These are phyloP conservation scores for Notothenia coriiceps DNA, from an alignment of 2,113 vertebrate genomes.

Conservation along the genomic window DNA sequence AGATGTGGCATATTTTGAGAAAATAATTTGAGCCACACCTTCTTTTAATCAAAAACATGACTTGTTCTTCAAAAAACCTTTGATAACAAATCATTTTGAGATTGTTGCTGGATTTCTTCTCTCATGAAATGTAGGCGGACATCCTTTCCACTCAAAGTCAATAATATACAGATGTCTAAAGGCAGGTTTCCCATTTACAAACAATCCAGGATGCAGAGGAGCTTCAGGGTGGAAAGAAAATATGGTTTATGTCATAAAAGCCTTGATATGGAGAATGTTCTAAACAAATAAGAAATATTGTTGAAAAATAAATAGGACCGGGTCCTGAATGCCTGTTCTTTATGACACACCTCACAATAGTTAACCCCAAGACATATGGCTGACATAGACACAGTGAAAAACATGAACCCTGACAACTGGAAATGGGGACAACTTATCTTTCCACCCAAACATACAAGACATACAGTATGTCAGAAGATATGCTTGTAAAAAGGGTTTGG, in stretches of 20 bases:
- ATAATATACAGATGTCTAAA: constrained; percentile 42
- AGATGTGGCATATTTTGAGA: background rate
- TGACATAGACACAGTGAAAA: no score
- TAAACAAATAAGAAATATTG: background rate
- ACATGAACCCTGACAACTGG: no score
- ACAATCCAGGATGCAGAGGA: constrained; percentile 10
- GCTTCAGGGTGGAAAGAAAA: constrained; percentile 6
- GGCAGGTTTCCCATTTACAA: constrained; percentile 34
- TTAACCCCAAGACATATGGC: background rate
- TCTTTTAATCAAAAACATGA: background rate
- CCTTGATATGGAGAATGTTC: constrained; percentile 2
- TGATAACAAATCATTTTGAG: background rate
- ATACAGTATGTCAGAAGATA: background rate
- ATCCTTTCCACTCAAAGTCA: constrained; percentile 27
- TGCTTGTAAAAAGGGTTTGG: background rate
- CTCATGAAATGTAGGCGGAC: constrained; percentile 5
- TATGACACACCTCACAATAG: background rate
- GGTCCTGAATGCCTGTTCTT: background rate
- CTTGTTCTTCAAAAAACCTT: background rate
- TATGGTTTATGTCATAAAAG: background rate
- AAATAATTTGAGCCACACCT: background rate
- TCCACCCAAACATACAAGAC: background rate
- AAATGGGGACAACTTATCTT: no score
- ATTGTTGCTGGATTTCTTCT: background rate
- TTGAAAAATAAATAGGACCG: background rate